Conservation (phyloP, 2,888 invertebrate species). For the Conomelus anceps region DNA sequence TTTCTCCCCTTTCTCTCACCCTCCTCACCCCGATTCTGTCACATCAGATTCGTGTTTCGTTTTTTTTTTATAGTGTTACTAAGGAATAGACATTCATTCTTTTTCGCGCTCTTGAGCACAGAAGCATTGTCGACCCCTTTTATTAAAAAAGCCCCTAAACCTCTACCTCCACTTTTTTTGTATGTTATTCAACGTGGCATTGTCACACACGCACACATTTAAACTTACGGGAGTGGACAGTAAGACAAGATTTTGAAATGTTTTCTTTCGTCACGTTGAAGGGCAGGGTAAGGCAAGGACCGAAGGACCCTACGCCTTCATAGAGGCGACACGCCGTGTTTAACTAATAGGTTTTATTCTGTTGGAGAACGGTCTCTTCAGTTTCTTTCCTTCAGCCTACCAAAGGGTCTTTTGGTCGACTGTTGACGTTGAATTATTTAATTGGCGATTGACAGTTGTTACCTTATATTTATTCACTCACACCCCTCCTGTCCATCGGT, state of each 20-base stretch:
- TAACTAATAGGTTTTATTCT: neutral
- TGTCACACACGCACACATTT: neutral
- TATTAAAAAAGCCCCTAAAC: neutral
- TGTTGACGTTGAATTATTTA: neutral
- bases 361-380: neutral
- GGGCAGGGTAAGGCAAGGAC: no score
- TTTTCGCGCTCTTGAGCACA: neutral
- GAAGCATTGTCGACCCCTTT: neutral
- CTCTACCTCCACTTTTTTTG: neutral
- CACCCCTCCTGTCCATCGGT: neutral
- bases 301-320: neutral
- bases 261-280: neutral
- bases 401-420: neutral
- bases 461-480: neutral
- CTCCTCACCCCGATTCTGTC: neutral
- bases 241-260: neutral
- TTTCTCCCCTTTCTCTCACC: neutral
- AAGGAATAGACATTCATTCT: neutral
- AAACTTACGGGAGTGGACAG: neutral
- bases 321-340: neutral
- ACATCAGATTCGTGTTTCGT: neutral
- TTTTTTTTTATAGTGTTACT: neutral
- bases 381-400: neutral
- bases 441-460: neutral
- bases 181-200: neutral